Conservation (phyloP, 1,140 invertebrate species). For the Lepeophtheirus salmonis region DNA sequence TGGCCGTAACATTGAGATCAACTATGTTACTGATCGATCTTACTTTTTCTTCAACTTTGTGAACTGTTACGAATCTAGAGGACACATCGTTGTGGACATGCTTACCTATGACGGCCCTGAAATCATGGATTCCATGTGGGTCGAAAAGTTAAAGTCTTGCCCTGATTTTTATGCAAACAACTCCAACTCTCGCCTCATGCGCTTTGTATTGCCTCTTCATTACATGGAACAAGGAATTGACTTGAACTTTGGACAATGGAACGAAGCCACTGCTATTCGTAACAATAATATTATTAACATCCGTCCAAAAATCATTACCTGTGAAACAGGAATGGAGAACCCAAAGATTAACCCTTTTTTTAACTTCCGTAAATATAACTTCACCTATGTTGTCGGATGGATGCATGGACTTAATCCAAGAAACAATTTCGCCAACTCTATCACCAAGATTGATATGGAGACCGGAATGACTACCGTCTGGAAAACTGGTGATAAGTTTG, state of each 20-base stretch:
- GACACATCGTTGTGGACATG: conserved; percentile 1
- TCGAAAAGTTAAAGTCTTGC: background rate
- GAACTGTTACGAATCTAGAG: background rate
- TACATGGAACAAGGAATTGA: too few relatives aligned
- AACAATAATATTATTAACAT: background rate
- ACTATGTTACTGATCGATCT: too few relatives aligned
- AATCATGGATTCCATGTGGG: too few relatives aligned
- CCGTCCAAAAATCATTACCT: background rate
- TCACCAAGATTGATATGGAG: conserved; percentile 4
- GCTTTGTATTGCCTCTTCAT: background rate
- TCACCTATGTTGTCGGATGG: too few relatives aligned
- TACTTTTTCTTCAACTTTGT: too few relatives aligned
- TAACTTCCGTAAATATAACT: background rate
- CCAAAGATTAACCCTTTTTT: background rate
- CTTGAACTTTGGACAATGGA: too few relatives aligned
- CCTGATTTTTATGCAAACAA: background rate
- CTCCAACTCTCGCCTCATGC: too few relatives aligned
- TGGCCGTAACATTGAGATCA: too few relatives aligned
- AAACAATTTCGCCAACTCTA: background rate
- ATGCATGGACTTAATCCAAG: background rate
- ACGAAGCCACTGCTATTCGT: too few relatives aligned
- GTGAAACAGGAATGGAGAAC: background rate
- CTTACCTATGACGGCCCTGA: conserved; percentile 2
- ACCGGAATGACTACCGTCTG: too few relatives aligned
- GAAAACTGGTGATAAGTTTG: too few relatives aligned